A percentile compares a stretch with the other conserved stretches of the same genome.
Conservation (phyloP, 1,140 invertebrate species). For the Pseudomyrmex gracilis region DNA sequence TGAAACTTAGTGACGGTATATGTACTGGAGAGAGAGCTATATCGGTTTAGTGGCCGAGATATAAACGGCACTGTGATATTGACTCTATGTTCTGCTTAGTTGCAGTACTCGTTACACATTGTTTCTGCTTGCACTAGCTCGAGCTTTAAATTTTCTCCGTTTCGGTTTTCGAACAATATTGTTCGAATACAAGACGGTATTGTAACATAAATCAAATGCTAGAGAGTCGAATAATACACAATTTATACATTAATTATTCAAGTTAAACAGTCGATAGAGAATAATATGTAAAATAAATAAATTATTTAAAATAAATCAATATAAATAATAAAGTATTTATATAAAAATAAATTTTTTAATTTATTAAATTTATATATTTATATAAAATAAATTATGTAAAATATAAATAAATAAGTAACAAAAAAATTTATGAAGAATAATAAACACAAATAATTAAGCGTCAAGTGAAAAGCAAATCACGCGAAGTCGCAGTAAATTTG, state of each 20-base stretch:
- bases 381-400: no score
- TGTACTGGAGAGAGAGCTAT: constrained; percentile 5
- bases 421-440: no score
- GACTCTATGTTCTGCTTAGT: constrained; percentile 31
- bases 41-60: constrained; percentile 36
- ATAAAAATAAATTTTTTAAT: no score
- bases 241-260: neutral
- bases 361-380: no score
- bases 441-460: no score
- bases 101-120: constrained; percentile 29
- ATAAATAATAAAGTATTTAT: no score
- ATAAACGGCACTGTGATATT: constrained; percentile 48
- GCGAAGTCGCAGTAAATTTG: no score
- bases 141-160: neutral
- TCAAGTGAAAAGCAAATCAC: no score
- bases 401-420: no score
- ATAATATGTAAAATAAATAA: neutral
- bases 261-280: neutral
- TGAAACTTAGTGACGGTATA: constrained; percentile 9
- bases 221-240: no score
- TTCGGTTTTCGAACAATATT: neutral
- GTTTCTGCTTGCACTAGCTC: neutral
- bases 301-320: neutral
- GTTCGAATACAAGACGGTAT: neutral
- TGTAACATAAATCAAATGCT: neutral